These are phyloP conservation scores for Dendropsophus ebraccatus DNA, from an alignment of 2,113 vertebrate species.

Conservation along the genomic window DNA sequence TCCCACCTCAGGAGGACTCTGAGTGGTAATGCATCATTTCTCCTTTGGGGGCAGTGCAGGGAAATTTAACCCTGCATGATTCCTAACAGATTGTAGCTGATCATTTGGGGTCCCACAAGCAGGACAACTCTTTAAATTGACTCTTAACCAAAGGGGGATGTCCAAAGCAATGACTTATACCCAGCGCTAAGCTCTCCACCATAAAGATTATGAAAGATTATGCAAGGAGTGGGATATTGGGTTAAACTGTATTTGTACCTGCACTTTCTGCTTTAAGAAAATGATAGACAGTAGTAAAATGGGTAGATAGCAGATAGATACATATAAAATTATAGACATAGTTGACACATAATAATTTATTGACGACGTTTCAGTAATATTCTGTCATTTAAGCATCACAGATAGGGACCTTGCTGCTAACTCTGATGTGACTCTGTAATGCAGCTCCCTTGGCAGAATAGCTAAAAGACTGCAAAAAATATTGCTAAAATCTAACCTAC, in stretches of 20 bases:
- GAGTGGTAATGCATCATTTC: neutral
- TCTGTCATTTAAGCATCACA: too few relatives aligned
- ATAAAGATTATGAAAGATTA: neutral
- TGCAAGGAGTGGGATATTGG: neutral
- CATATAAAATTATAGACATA: neutral
- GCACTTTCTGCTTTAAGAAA: neutral
- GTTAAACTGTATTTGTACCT: neutral
- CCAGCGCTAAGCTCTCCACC: neutral
- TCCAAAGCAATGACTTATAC: neutral
- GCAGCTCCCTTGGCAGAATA: too few relatives aligned
- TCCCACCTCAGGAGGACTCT: neutral
- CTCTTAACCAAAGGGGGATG: neutral
- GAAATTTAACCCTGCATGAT: neutral
- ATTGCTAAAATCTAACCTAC: too few relatives aligned
- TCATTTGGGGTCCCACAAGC: neutral
- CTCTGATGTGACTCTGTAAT: too few relatives aligned
- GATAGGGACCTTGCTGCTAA: too few relatives aligned
- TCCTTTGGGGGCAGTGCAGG: neutral
- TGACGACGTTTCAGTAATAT: too few relatives aligned
- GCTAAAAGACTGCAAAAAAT: too few relatives aligned
- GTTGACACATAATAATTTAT: neutral
- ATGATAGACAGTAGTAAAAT: neutral
- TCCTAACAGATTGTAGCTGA: neutral
- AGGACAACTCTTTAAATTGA: neutral
- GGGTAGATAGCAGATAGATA: neutral